phyloP scores from a whole-genome alignment of 1,140 invertebrate genomes.

The Papilio dardanus region DNA sequence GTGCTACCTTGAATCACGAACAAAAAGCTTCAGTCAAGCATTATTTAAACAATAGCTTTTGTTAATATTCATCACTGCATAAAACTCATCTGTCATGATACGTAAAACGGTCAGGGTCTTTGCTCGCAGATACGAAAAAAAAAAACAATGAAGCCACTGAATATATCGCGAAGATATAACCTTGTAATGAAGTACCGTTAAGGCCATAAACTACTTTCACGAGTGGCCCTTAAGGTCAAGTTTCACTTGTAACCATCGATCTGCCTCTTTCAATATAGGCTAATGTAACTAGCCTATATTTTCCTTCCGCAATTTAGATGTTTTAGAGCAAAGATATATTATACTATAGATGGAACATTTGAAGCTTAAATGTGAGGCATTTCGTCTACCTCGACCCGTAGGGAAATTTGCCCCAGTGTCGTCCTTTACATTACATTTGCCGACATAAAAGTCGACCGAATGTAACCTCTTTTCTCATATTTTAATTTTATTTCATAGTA shows the following conservation, averaged over 20 bases:
- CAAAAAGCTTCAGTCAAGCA: not conserved
- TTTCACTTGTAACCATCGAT: constrained; percentile 1
- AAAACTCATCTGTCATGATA: not conserved
- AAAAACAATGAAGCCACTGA: not conserved
- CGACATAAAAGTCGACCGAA: too few relatives aligned
- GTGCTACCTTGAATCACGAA: not conserved
- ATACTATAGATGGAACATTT: too few relatives aligned
- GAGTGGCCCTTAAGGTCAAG: constrained; percentile 6
- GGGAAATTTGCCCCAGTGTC: too few relatives aligned
- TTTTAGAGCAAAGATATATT: too few relatives aligned
- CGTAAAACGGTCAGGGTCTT: not conserved
- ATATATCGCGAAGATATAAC: not conserved
- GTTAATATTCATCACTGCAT: not conserved
- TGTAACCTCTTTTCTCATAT: too few relatives aligned
- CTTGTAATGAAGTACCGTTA: constrained; percentile 16
- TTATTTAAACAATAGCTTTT: constrained; percentile 19
- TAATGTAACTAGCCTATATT: not conserved
- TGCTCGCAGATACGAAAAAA: not conserved
- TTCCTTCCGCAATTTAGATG: not conserved
- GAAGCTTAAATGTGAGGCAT: too few relatives aligned
- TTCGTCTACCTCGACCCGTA: too few relatives aligned
- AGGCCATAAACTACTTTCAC: constrained; percentile 7
- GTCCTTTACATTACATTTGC: too few relatives aligned
- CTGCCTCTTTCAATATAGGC: constrained; percentile 3
- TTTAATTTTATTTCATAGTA: too few relatives aligned